phyloP scores from a whole-genome alignment of 2,797 vertebrate species.

The Perodicticus potto region DNA sequence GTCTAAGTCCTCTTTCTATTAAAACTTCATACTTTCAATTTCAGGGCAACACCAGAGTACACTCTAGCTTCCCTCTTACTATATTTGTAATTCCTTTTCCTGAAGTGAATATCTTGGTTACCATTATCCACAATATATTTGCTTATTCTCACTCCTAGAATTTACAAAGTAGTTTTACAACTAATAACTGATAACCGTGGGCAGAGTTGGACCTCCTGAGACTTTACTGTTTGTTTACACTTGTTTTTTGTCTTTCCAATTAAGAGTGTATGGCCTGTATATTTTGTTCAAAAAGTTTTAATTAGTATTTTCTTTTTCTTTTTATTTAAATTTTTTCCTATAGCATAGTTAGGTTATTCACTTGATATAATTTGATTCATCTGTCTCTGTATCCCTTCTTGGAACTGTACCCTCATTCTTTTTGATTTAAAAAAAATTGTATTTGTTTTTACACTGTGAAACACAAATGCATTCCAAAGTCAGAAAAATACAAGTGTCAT shows the following conservation, averaged over 20 bases:
- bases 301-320: neutral
- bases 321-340: neutral
- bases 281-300: neutral
- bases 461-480: constrained; percentile 7
- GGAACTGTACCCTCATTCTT: neutral
- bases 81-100: neutral
- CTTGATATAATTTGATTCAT: constrained; percentile 28
- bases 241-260: neutral
- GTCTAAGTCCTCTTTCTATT: neutral
- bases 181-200: neutral
- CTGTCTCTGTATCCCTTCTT: neutral
- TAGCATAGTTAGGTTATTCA: neutral
- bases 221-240: neutral
- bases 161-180: constrained; percentile 7
- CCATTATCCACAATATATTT: neutral
- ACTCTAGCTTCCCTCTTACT: neutral
- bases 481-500: neutral
- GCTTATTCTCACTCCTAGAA: neutral
- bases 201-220: neutral
- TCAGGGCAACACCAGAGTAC: neutral
- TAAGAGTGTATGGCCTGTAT: neutral
- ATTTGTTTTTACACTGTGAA: constrained; percentile 46
- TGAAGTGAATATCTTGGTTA: neutral
- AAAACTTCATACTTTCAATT: neutral
- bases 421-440: neutral